A percentile compares a stretch with the other conserved stretches of the same genome.
Conservation (phyloP, 1,140 invertebrate species). For the Protaetia brevitarsis region DNA sequence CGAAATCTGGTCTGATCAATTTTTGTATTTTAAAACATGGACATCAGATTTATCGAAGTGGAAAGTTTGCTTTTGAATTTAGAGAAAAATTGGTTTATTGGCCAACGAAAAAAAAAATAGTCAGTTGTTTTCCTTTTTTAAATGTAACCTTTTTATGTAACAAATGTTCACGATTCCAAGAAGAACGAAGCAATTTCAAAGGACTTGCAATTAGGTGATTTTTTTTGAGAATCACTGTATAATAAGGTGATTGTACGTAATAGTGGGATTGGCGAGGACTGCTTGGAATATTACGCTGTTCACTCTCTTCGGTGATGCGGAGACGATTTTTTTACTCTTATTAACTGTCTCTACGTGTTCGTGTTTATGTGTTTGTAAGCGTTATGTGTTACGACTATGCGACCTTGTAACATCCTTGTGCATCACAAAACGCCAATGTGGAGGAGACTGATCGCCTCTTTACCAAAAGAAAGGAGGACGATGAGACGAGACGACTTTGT, state of each 20-base stretch:
- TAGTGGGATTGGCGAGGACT: neutral
- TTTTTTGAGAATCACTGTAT: no score
- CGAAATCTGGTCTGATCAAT: no score
- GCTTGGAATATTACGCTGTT: neutral
- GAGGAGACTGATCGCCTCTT: neutral
- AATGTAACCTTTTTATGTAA: no score
- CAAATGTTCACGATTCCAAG: no score
- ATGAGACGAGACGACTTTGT: neutral
- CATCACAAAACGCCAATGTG: neutral
- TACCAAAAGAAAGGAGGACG: neutral
- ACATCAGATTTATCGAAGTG: no score
- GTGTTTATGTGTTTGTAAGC: neutral
- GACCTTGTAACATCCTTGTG: slow-evolving; percentile 17
- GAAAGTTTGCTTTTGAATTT: no score
- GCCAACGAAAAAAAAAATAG: no score
- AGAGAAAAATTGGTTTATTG: no score
- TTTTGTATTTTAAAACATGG: no score
- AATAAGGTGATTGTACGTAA: neutral
- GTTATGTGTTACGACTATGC: neutral
- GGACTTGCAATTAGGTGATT: no score
- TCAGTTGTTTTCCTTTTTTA: no score
- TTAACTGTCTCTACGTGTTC: neutral
- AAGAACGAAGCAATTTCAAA: no score
- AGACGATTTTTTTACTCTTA: neutral
- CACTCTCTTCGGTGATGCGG: neutral